Evolutionary conservation across 2,888 invertebrate species (phyloP).

Genomic region (Camponotus fellah): DNA sequence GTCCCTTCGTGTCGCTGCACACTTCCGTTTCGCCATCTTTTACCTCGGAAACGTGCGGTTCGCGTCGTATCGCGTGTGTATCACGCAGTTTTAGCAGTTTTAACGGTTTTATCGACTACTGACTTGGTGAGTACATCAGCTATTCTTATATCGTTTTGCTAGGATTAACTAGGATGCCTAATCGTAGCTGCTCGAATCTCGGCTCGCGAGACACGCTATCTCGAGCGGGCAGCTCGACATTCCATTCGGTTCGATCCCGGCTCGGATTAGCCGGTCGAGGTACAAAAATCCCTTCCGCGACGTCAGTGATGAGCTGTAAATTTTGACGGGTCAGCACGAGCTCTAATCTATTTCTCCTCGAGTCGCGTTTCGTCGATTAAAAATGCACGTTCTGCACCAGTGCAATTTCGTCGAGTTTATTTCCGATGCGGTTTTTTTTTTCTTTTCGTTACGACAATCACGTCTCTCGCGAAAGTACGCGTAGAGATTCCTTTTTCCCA

Average conservation of each 20-base stretch:
- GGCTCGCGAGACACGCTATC: background rate
- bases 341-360: too few species aligned
- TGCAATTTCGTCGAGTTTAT: background rate
- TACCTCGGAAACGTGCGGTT: slow-evolving; percentile 79
- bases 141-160: background rate
- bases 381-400: background rate
- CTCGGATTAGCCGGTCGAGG: background rate
- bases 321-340: too few species aligned
- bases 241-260: background rate
- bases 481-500: background rate
- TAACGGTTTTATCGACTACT: slow-evolving; percentile 79
- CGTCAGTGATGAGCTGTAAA: background rate
- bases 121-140: slow-evolving; percentile 81
- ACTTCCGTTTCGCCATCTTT: slow-evolving; percentile 80
- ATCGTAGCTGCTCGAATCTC: background rate
- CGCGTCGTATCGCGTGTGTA: slow-evolving; percentile 75
- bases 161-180: rapidly evolving
- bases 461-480: background rate
- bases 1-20: slow-evolving; percentile 56
- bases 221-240: background rate
- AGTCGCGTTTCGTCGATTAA: background rate
- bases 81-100: slow-evolving; percentile 79
- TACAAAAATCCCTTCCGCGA: background rate
- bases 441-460: background rate
- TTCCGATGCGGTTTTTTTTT: background rate